Conservation (phyloP, 2,113 vertebrate genomes). For the Orthonyx spaldingii region DNA sequence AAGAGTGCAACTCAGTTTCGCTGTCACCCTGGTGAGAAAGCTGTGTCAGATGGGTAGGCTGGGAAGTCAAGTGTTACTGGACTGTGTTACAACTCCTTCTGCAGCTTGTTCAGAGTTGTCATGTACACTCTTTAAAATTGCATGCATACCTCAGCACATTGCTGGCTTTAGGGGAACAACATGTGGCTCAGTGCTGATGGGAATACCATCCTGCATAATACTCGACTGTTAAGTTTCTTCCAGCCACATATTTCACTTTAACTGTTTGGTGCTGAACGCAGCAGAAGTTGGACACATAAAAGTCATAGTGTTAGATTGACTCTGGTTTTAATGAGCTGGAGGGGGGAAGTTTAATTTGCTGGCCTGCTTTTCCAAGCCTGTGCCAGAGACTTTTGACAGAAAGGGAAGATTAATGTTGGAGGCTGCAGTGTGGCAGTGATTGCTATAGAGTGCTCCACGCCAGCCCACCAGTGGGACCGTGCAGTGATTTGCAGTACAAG, state of each 20-base stretch:
- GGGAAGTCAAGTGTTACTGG: background rate
- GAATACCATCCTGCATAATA: conserved; percentile 20
- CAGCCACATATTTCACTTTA: conserved; percentile 46
- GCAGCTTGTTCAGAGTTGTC: conserved; percentile 6
- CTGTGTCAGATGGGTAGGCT: background rate
- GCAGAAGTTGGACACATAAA: background rate
- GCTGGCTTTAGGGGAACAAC: conserved; percentile 40
- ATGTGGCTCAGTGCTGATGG: conserved; percentile 25
- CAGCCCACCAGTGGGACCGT: conserved; percentile 68
- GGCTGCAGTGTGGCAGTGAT: conserved; percentile 64
- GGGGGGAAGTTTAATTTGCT: conserved; percentile 40
- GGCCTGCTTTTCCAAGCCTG: conserved; percentile 35
- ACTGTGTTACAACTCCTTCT: background rate
- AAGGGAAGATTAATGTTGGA: conserved; percentile 54
- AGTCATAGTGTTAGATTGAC: conserved; percentile 25
- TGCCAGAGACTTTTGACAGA: conserved; percentile 59
- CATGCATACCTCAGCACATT: background rate
- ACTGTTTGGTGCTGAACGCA: conserved; percentile 3
- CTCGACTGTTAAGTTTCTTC: conserved; percentile 19
- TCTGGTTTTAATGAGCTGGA: conserved; percentile 36
- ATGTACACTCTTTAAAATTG: background rate
- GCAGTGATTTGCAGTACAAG: conserved; percentile 79
- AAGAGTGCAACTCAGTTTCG: background rate
- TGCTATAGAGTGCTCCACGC: conserved; percentile 59
- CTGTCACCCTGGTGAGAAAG: background rate